Base-by-base conservation (phyloP, 2,113 vertebrate species). In the Sterna hirundo region DNA sequence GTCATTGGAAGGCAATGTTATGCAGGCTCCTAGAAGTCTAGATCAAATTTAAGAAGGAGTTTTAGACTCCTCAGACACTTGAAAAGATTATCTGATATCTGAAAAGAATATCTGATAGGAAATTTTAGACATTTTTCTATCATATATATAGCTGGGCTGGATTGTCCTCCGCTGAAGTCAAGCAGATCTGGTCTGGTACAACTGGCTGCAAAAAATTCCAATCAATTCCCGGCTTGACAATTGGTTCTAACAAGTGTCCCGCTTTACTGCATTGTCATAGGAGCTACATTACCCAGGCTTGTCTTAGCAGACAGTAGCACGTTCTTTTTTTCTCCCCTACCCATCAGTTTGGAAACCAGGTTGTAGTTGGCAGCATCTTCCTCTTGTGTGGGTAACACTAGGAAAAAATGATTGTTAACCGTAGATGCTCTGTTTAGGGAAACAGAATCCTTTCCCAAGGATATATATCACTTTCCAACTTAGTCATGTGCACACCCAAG, bases 401-500 rank as follows among this genome's bases (percentile, higher is more conserved):
- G 83, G 84, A 58, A 92, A 96, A 94, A 90, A 86, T 83, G 18
- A 87, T 91, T 92, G 81, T 91, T 95, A 93, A 94, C 55, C 90
- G 88, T 92, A 92, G 97, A 86, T 96, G 79, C 77, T 92, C 52
- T 92, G 71, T 88, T 97, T 95, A 82, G 93, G 79, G 84, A 94
- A 96, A 82, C 81, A 55, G 68, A 94, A 87, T 97, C 70, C 86
- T 92, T 90, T 97, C 88, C 84, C 40, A 34, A 94, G 88, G 92
- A 91, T 94, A 70, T 79, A 46, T 87, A 89, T 42, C 55, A 75
- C 88, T 96, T 97, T 97, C 92, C 94, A 96, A 27, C 52, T 97
- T 96, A 60, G 40, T 44, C 90, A 94, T 91, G 79, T 93, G 92
- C 87, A 94, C 88, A 97, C 83, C 94, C 96, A 82, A 96, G 92